phyloP scores from a whole-genome alignment of 2,113 vertebrate genomes.

The Rhea pennata region DNA sequence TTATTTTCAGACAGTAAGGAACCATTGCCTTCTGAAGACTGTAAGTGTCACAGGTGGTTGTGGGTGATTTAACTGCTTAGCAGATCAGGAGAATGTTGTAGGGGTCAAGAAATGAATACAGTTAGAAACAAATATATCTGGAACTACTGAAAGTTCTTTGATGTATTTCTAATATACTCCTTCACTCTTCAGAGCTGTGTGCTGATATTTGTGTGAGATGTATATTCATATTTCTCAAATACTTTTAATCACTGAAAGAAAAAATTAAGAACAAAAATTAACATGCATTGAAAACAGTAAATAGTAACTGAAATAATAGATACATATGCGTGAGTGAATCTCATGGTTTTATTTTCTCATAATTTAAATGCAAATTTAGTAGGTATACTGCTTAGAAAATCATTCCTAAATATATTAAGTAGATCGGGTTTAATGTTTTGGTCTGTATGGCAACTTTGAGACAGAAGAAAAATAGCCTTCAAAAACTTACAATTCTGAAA shows the following conservation, averaged over 20 bases:
- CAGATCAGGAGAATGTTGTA: background rate
- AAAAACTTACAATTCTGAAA: slow-evolving; percentile 65
- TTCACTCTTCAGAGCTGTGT: background rate
- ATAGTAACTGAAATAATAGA: background rate
- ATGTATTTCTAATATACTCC: background rate
- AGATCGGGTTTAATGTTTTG: slow-evolving; percentile 56
- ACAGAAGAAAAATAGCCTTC: slow-evolving; percentile 63
- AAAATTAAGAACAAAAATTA: background rate
- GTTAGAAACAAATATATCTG: background rate
- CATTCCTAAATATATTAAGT: slow-evolving; percentile 28
- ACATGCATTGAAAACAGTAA: accelerated
- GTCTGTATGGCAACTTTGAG: slow-evolving; percentile 61
- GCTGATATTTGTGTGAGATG: background rate
- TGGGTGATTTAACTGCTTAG: background rate
- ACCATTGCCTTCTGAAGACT: background rate
- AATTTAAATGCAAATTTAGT: background rate
- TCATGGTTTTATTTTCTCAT: background rate
- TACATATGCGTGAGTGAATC: background rate
- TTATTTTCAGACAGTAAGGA: background rate
- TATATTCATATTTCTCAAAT: background rate
- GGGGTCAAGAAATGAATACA: background rate
- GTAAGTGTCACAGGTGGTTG: background rate
- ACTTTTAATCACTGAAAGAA: background rate
- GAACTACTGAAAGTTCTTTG: background rate
- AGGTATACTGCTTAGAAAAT: background rate